Conservation (phyloP, 1,140 invertebrate species). For the Drosophila pallidifrons region DNA sequence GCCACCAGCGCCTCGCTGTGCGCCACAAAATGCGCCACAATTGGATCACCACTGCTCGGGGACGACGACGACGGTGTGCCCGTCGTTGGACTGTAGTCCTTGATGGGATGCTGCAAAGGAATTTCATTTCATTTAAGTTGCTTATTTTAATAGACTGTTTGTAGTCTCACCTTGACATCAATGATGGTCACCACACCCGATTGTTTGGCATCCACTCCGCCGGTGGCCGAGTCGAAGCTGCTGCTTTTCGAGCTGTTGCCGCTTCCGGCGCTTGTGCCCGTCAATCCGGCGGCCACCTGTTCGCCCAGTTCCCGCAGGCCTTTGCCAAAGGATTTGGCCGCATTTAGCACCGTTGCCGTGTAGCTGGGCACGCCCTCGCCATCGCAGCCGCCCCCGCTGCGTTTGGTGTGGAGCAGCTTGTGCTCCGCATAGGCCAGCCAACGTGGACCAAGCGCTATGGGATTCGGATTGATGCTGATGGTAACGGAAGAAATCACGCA, state of each 20-base stretch:
- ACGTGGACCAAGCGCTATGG: slow-evolving; percentile 94
- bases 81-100: slow-evolving; percentile 81
- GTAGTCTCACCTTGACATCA: slow-evolving; percentile 89
- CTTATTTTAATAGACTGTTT: background rate
- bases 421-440: slow-evolving; percentile 94
- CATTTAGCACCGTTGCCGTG: slow-evolving; percentile 97
- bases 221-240: slow-evolving; percentile 79
- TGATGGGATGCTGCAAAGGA: slow-evolving; percentile 69
- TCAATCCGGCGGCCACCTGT: slow-evolving; percentile 95
- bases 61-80: slow-evolving; percentile 63
- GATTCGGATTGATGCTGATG: slow-evolving; percentile 93
- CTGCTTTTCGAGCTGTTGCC: slow-evolving; percentile 82
- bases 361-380: slow-evolving; percentile 93
- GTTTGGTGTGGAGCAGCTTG: slow-evolving; percentile 91
- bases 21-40: slow-evolving; percentile 97
- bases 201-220: slow-evolving; percentile 88
- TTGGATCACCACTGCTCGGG: slow-evolving; percentile 86
- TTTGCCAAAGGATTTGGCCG: slow-evolving; percentile 95
- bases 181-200: slow-evolving; percentile 95
- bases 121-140: background rate
- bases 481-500: slow-evolving; percentile 4
- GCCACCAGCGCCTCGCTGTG: slow-evolving; percentile 96
- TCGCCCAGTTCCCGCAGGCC: slow-evolving; percentile 96
- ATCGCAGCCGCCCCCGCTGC: slow-evolving; percentile 94
- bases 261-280: slow-evolving; percentile 85